phyloP scores from a whole-genome alignment of 2,113 vertebrate genomes.

The Bubalus kerabau region DNA sequence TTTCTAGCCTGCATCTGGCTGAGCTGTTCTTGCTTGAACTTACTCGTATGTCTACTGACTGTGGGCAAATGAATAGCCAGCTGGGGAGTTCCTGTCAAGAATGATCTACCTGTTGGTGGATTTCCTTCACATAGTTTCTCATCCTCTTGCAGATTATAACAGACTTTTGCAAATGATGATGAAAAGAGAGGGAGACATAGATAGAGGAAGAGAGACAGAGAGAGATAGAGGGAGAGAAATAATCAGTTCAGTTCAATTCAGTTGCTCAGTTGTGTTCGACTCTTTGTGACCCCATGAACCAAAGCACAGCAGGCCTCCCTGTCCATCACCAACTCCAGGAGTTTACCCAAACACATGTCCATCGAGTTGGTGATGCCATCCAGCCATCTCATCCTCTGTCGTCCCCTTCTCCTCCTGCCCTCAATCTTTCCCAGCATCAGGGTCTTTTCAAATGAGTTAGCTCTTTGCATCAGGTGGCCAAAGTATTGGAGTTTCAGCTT shows the following conservation, averaged over 20 bases:
- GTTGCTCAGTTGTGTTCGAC: fast-evolving
- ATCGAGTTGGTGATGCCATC: no score
- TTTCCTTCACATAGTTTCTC: neutral
- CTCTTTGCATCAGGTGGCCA: no score
- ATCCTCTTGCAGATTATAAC: neutral
- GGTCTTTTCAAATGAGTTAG: no score
- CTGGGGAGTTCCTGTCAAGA: neutral
- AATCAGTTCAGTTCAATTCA: no score
- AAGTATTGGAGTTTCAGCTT: no score
- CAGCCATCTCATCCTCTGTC: no score
- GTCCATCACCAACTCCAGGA: no score
- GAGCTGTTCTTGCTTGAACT: neutral
- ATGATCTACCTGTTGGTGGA: neutral
- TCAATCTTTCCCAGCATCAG: no score
- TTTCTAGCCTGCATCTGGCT: neutral
- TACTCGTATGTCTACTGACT: neutral
- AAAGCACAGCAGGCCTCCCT: no score
- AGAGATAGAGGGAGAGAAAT: neutral
- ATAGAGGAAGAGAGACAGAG: neutral
- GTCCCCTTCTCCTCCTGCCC: no score
- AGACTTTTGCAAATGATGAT: neutral
- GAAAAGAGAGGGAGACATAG: neutral
- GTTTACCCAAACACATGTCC: no score
- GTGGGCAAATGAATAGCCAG: neutral
- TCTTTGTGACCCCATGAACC: no score